These are phyloP conservation scores for Moxostoma hubbsi DNA, from an alignment of 2,797 vertebrate species.

Conservation along the genomic window DNA sequence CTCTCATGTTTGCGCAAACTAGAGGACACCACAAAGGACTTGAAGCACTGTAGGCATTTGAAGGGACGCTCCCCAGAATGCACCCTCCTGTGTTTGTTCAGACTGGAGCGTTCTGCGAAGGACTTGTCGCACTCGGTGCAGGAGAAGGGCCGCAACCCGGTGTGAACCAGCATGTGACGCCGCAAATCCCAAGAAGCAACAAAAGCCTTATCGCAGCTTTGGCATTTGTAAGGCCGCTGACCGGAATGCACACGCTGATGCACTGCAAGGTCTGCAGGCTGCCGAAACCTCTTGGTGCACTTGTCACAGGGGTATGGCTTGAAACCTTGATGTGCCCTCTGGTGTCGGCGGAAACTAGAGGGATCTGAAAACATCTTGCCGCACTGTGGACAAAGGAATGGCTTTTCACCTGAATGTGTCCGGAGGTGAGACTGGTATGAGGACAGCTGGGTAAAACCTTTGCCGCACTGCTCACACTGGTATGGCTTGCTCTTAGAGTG, in stretches of 20 bases:
- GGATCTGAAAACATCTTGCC: conserved; percentile 94
- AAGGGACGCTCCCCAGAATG: conserved; percentile 92
- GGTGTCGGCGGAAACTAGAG: conserved; percentile 91
- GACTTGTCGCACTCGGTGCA: conserved; percentile 91
- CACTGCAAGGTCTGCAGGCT: conserved; percentile 90
- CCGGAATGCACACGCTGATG: conserved; percentile 91
- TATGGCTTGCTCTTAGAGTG: conserved; percentile 91
- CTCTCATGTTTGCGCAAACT: conserved; percentile 91
- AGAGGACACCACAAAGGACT: conserved; percentile 90
- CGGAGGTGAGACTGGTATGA: conserved; percentile 94
- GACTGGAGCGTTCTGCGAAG: conserved; percentile 88
- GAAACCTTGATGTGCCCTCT: conserved; percentile 87
- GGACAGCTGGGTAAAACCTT: conserved; percentile 92
- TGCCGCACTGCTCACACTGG: conserved; percentile 85
- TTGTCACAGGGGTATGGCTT: conserved; percentile 91
- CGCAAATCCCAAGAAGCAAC: conserved; percentile 95
- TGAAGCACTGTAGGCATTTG: conserved; percentile 86
- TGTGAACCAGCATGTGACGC: conserved; percentile 89
- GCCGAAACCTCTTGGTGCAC: conserved; percentile 89
- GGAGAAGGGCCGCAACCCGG: conserved; percentile 85
- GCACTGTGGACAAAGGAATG: conserved; percentile 91
- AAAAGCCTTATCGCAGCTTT: conserved; percentile 90
- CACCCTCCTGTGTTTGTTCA: conserved; percentile 91
- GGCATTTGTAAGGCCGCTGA: conserved; percentile 88
- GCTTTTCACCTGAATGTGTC: conserved; percentile 91